These are phyloP conservation scores for Crax fasciolata DNA, from an alignment of 2,797 vertebrate species.

Conservation along the genomic window DNA sequence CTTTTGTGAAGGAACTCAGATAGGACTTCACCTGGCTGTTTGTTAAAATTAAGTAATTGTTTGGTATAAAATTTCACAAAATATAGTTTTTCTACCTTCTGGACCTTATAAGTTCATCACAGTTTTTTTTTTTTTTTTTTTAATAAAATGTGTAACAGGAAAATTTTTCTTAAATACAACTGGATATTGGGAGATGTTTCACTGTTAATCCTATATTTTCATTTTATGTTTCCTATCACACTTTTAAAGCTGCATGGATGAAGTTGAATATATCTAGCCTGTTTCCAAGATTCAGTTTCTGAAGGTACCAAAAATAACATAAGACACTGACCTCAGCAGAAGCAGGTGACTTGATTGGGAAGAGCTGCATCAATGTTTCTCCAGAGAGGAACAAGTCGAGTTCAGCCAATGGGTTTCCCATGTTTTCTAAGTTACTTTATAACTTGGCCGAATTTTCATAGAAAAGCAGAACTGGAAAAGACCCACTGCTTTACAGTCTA, in stretches of 20 bases:
- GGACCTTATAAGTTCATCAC: rapidly evolving
- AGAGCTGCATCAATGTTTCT: not conserved
- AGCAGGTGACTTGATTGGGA: not conserved
- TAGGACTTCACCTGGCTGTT: not conserved
- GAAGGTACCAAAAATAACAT: not conserved
- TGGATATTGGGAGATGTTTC: not conserved
- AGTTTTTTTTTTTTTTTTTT: not conserved
- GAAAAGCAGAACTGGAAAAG: not conserved
- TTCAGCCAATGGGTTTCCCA: not conserved
- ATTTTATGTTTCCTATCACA: no score
- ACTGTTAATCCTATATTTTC: not conserved
- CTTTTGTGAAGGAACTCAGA: not conserved
- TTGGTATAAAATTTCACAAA: not conserved
- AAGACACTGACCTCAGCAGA: not conserved
- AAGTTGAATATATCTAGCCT: not conserved
- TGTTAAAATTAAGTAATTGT: not conserved
- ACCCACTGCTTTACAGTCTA: not conserved
- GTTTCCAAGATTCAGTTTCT: not conserved
- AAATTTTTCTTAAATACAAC: not conserved
- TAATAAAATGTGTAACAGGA: not conserved
- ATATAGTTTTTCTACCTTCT: not conserved
- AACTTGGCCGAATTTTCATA: not conserved
- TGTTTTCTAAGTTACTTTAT: not conserved
- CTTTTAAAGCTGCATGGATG: not conserved
- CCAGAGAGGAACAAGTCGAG: not conserved